Evolutionary conservation across 2,888 invertebrate genomes (phyloP).

Genomic region (Clusia tigrina): DNA sequence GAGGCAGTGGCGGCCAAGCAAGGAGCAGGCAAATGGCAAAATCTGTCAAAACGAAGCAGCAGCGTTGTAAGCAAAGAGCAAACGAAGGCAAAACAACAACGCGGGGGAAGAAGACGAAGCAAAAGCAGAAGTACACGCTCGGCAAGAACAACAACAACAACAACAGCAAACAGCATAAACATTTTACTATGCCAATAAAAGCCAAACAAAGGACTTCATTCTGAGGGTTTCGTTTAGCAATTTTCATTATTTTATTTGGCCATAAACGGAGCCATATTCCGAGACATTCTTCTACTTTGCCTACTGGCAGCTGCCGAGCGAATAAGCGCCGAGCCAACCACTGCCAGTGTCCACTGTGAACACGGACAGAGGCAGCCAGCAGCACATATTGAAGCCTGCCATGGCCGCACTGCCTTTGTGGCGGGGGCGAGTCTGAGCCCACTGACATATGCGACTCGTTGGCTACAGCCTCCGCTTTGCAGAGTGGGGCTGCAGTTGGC

Average conservation of each 20-base stretch:
- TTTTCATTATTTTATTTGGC: conserved; percentile 64
- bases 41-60: no score
- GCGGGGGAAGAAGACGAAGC: conserved; percentile 2
- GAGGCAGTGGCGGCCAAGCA: no score
- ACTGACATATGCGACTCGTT: no score
- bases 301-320: no score
- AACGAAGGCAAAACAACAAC: conserved; percentile 27
- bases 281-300: background rate
- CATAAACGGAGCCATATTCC: conserved; percentile 57
- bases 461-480: no score
- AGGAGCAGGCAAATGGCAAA: no score
- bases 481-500: conserved; percentile 36
- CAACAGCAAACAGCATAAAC: conserved; percentile 50
- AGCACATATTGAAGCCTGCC: no score
- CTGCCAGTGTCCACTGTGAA: no score
- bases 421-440: conserved; percentile 17
- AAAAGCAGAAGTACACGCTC: conserved; percentile 22
- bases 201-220: conserved; percentile 55
- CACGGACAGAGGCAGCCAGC: no score
- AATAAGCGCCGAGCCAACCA: no score
- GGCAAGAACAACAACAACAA: conserved; percentile 33
- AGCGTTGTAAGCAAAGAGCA: conserved; percentile 49
- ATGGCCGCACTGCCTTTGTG: no score
- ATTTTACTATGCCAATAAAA: conserved; percentile 62
- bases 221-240: conserved; percentile 52